Base-by-base conservation (phyloP, 2,888 invertebrate genomes). In the Antheraea yamamai region DNA sequence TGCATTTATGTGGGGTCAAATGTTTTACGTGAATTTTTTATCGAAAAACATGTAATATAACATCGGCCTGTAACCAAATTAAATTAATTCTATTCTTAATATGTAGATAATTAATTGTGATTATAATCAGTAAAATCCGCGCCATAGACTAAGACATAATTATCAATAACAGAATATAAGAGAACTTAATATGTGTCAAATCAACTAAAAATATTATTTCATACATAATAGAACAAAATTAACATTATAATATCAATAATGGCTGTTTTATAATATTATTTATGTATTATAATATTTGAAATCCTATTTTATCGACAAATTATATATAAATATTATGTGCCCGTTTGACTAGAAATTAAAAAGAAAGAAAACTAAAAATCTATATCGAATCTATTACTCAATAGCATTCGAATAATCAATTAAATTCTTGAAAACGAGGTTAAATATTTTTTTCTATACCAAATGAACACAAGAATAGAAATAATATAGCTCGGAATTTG, bases 321-420 rank as follows among this genome's bases (percentile, higher is more conserved):
- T 30, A 66, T 16, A 23, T 61, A 30, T 66, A 66, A 66, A 66
- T 30, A 66, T 66, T 30, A 66, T 26, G 64, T 66, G 64, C 30
- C 14, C 16, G 20, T 66, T 6, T 66, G 64, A 66, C 64, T 66
- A 66, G 64, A 66, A 66, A 66, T 47, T 47, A 47, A 66, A 30
- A 66, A 64, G 8, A 6, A 16, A 14, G 14, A 66, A 18, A 55
- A 20, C 52, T 52, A 52, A 16, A 52, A 52, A 52, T 52, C 52
- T 52, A 52, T 16, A 52, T 52, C 18, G 18, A n/a, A n/a, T 58
- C 20, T 58, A 47, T 47, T 47, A 12, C 47, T 47, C 47, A 1
- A 39, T 12, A 47, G 1, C 47, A 47, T 47, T 47, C 10, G 35
- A 47, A 47, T 47, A 47, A 47, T 47, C 47, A 8, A 10, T 47